Evolutionary conservation across 2,888 invertebrate species (phyloP).

Genomic region (Monoplex corrugatus): DNA sequence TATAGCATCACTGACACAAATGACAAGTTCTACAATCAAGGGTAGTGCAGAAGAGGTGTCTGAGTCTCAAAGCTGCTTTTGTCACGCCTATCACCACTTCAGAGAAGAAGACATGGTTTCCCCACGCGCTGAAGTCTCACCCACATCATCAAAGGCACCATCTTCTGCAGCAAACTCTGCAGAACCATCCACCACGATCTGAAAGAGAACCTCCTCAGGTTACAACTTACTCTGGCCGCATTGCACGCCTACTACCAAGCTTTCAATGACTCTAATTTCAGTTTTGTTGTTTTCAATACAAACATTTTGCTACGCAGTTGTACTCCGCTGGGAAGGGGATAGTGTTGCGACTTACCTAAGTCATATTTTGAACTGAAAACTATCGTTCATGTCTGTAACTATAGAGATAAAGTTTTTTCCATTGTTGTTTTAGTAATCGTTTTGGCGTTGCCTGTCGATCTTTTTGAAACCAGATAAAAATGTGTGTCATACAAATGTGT

Average conservation of each 20-base stretch:
- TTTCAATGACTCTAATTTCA: neutral
- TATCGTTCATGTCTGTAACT: too few relatives aligned
- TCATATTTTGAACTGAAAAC: too few relatives aligned
- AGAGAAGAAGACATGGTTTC: constrained; percentile 12
- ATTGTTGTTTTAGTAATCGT: too few relatives aligned
- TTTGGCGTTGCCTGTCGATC: too few relatives aligned
- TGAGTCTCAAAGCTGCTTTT: constrained; percentile 44
- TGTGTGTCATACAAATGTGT: too few relatives aligned
- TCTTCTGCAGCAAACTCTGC: neutral
- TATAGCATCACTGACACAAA: constrained; percentile 27
- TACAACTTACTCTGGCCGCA: neutral
- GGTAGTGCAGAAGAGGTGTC: constrained; percentile 38
- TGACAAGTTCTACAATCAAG: constrained; percentile 47
- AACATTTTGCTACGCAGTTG: constrained; percentile 13
- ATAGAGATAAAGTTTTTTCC: too few relatives aligned
- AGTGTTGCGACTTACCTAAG: neutral
- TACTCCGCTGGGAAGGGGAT: constrained; percentile 12
- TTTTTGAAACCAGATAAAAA: too few relatives aligned
- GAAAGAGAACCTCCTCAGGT: neutral
- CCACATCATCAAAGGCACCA: neutral
- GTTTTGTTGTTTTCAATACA: neutral
- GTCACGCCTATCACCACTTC: neutral
- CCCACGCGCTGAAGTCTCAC: neutral
- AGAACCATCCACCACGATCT: neutral
- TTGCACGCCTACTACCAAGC: neutral